Conservation (phyloP, 2,797 vertebrate genomes). For the Xenops minutus region DNA sequence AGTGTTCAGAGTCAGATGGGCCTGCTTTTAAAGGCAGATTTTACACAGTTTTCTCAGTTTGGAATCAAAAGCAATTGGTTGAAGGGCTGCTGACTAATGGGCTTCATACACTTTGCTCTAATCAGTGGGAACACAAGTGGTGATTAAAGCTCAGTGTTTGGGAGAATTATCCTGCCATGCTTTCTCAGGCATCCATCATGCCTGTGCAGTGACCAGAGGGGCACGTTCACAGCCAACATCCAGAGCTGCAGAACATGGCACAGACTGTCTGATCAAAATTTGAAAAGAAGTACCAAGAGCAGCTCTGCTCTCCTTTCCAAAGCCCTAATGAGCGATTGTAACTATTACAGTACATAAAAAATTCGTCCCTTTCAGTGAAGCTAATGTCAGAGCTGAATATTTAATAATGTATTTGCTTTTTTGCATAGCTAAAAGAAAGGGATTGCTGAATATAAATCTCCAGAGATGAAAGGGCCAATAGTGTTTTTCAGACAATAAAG, state of each 20-base stretch:
- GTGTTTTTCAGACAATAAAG: background rate
- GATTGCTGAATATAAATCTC: background rate
- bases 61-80: background rate
- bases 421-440: background rate
- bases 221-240: background rate
- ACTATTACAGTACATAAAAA: conserved; percentile 5
- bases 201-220: background rate
- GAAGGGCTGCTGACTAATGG: background rate
- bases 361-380: background rate
- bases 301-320: background rate
- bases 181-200: background rate
- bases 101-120: background rate
- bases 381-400: conserved; percentile 13
- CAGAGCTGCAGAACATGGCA: background rate
- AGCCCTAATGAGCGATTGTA: background rate
- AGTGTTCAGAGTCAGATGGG: background rate
- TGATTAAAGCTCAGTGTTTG: conserved; percentile 11
- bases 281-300: background rate
- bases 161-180: background rate
- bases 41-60: background rate
- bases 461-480: background rate
- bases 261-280: background rate
- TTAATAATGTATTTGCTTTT: conserved; percentile 32
- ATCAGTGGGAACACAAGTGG: background rate
- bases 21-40: background rate